phyloP scores from a whole-genome alignment of 2,797 vertebrate species.

The Myiothlypis chrysogaster region DNA sequence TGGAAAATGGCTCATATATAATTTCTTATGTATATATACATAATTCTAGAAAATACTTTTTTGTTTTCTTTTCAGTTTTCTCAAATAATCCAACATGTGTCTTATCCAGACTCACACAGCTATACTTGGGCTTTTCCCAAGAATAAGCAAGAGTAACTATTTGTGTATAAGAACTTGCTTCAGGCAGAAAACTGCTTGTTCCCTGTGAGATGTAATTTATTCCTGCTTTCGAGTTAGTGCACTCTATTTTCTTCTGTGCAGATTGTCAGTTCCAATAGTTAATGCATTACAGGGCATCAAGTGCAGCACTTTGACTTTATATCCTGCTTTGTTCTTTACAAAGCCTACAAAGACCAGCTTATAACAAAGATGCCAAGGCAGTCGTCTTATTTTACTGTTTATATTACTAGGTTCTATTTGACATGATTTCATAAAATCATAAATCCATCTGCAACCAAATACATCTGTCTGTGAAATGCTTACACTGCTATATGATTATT shows the following conservation, averaged over 20 bases:
- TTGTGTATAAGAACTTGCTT: background rate
- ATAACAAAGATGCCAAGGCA: background rate
- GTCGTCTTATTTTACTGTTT: background rate
- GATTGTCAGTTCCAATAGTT: background rate
- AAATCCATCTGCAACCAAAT: background rate
- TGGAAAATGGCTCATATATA: background rate
- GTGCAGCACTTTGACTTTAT: background rate
- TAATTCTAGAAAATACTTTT: background rate
- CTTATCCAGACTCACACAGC: background rate
- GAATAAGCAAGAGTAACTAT: background rate
- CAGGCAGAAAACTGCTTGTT: background rate
- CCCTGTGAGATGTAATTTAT: background rate
- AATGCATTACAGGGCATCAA: background rate
- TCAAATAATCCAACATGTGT: background rate
- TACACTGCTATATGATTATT: background rate
- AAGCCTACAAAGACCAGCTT: background rate
- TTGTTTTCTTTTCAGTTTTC: background rate
- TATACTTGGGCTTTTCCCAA: background rate
- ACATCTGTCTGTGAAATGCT: background rate
- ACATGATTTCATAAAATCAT: background rate
- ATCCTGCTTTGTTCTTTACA: background rate
- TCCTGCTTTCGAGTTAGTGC: background rate
- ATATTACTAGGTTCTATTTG: background rate
- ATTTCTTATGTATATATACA: background rate
- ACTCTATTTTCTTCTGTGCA: background rate